These are phyloP conservation scores for Cliona cf. orientalis DNA, from an alignment of 37 sponge, comb jelly and placozoan genomes.

Conservation along the genomic window DNA sequence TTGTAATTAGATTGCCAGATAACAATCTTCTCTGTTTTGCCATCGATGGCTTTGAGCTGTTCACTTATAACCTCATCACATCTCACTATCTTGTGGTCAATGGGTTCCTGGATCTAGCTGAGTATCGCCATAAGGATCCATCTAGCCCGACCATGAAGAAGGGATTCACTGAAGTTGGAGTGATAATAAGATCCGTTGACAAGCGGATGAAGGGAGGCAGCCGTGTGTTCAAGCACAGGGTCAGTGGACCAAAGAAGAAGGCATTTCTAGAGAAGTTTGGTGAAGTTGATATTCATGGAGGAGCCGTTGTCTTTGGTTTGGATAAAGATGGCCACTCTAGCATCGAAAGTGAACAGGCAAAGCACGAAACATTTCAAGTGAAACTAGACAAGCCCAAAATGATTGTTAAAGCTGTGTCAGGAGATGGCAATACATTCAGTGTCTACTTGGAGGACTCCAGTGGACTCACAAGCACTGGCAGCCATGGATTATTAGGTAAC, in stretches of 20 bases:
- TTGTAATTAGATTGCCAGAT: slow-evolving; percentile 19
- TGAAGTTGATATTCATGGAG: slow-evolving; percentile 28
- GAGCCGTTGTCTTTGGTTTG: neutral
- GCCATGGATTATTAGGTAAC: slow-evolving; percentile 37
- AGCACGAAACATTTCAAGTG: slow-evolving; percentile 12
- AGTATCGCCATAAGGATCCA: neutral
- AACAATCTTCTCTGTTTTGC: slow-evolving; percentile 26
- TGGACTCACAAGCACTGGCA: neutral
- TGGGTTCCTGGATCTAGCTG: slow-evolving; percentile 15
- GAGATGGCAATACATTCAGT: slow-evolving; percentile 16
- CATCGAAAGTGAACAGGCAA: slow-evolving; percentile 28
- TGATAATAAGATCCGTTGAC: slow-evolving; percentile 11
- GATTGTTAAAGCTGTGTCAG: neutral
- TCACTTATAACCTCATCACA: slow-evolving; percentile 47
- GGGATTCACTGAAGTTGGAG: slow-evolving; percentile 23
- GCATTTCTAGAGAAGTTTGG: slow-evolving; percentile 27
- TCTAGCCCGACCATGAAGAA: neutral
- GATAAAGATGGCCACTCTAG: slow-evolving; percentile 22
- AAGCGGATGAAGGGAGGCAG: slow-evolving; percentile 5
- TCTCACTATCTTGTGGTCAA: slow-evolving; percentile 19
- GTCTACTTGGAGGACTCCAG: slow-evolving; percentile 24
- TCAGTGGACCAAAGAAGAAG: slow-evolving; percentile 22
- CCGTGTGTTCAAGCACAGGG: slow-evolving; percentile 22
- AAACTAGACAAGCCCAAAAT: slow-evolving; percentile 15
- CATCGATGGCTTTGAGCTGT: slow-evolving; percentile 41